Conservation (phyloP, 2,888 invertebrate species). For the Hirtodrosophila cameraria region DNA sequence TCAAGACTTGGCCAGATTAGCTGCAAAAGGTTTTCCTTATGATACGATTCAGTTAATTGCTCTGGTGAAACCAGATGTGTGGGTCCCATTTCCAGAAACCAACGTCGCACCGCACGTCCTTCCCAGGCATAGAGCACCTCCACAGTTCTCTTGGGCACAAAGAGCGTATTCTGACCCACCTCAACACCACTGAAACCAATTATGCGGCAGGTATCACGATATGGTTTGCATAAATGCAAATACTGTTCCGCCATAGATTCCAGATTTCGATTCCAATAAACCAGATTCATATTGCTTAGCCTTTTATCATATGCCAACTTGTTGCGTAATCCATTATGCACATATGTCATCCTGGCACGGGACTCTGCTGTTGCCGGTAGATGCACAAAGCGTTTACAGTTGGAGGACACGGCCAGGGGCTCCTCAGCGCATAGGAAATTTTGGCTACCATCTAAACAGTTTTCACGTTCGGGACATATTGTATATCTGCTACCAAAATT, state of each 20-base stretch:
- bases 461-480: slow-evolving; percentile 18
- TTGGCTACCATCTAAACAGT: slow-evolving; percentile 28
- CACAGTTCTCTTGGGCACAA: background rate
- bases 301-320: slow-evolving; percentile 28
- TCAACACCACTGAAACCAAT: slow-evolving; percentile 19
- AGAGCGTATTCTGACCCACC: slow-evolving; percentile 44
- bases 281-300: slow-evolving; percentile 50
- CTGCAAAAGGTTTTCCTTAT: slow-evolving; percentile 17
- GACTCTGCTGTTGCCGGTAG: background rate
- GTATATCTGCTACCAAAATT: slow-evolving; percentile 31
- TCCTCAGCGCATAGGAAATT: slow-evolving; percentile 39
- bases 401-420: background rate
- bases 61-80: background rate
- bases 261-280: slow-evolving; percentile 48
- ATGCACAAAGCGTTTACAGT: slow-evolving; percentile 37
- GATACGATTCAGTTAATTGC: background rate
- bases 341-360: slow-evolving; percentile 19
- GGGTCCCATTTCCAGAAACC: slow-evolving; percentile 28
- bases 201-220: slow-evolving; percentile 33
- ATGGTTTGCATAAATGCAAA: slow-evolving; percentile 28
- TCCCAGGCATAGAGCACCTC: slow-evolving; percentile 25
- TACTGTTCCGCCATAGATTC: slow-evolving; percentile 52
- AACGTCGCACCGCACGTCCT: slow-evolving; percentile 32
- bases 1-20: slow-evolving; percentile 43
- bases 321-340: slow-evolving; percentile 53